Base-by-base conservation (phyloP, 2,797 vertebrate genomes). In the Acipenser transmontanus region DNA sequence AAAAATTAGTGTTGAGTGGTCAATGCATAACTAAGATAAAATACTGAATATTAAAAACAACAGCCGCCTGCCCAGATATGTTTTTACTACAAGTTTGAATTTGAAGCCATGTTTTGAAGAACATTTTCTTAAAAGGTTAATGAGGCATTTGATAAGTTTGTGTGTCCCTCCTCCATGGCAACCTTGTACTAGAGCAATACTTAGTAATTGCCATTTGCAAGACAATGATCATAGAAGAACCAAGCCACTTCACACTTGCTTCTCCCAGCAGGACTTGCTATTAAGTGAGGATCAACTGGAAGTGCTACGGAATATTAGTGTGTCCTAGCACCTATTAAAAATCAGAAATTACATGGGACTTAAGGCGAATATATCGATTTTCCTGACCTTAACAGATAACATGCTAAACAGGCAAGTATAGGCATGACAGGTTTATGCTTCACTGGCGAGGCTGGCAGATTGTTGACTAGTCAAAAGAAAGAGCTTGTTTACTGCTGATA, bases 401-500 rank as follows among this genome's bases (percentile, higher is more conserved):
- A 79, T 74, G 81, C 83, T 82, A 82, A 80, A 84, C 79, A 84
- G 83, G 74, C 77, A 81, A 66, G 65, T 17, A 49, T 51, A 52
- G 62, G 47, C 74, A 77, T 80, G 78, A 79, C 83, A 80, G 81
- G 78, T 87, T 88, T 88, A 85, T 88, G 87, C 84, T 85, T 85
- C 85, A 89, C 83, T 86, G 86, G 80, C 83, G 84, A 85, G 78
- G 84, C 79, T 82, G 82, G 80, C 82, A 84, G 62, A 69, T 68
- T 81, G 83, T 82, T 72, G 79, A 83, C 82, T 34, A 34, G 34
- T 34, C 85, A 85, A 85, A 84, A 84, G 84, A 82, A 86, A 85
- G 79, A 85, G 89, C 88, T 91, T 91, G 89, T 92, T 92, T 90
- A 90, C 88, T 81, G 87, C 85, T 85, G 88, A 88, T 86, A 89